Evolutionary conservation across 2,113 vertebrate species (phyloP).

Genomic region (Paramisgurnus dabryanus): DNA sequence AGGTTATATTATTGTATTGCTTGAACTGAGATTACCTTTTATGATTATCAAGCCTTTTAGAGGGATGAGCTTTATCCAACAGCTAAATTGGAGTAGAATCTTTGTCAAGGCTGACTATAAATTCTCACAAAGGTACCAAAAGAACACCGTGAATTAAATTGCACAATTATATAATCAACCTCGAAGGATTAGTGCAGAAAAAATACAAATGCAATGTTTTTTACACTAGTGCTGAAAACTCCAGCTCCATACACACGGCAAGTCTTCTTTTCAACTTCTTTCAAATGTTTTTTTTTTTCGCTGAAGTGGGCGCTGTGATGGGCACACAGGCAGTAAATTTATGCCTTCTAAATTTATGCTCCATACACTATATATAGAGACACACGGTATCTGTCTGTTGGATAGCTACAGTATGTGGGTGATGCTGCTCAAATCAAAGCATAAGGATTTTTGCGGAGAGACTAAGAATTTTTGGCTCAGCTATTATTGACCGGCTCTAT

Average conservation of each 20-base stretch:
- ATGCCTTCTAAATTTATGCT: conserved; percentile 48
- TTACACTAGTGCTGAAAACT: neutral
- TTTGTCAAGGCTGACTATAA: no score
- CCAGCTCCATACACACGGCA: neutral
- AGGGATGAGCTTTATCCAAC: no score
- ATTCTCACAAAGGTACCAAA: no score
- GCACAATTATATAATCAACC: conserved; percentile 7
- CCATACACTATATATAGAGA: conserved; percentile 62
- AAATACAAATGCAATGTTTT: neutral
- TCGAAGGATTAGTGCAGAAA: neutral
- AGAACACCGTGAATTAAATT: neutral
- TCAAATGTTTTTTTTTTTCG: neutral
- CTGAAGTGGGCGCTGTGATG: conserved; percentile 20
- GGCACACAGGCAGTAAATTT: conserved; percentile 4
- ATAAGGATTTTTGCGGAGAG: conserved; percentile 14
- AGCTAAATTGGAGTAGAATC: no score
- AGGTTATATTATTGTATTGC: no score
- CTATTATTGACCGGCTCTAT: neutral
- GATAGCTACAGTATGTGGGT: conserved; percentile 21
- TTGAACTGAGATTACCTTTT: no score
- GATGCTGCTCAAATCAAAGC: conserved; percentile 3
- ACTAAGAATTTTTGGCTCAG: neutral
- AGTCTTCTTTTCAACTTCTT: conserved; percentile 20
- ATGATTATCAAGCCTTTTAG: no score
- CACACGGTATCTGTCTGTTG: conserved; percentile 26